A percentile compares a stretch with the other conserved stretches of the same genome.
Conservation (phyloP, 1,140 invertebrate genomes). For the Tribolium madens region DNA sequence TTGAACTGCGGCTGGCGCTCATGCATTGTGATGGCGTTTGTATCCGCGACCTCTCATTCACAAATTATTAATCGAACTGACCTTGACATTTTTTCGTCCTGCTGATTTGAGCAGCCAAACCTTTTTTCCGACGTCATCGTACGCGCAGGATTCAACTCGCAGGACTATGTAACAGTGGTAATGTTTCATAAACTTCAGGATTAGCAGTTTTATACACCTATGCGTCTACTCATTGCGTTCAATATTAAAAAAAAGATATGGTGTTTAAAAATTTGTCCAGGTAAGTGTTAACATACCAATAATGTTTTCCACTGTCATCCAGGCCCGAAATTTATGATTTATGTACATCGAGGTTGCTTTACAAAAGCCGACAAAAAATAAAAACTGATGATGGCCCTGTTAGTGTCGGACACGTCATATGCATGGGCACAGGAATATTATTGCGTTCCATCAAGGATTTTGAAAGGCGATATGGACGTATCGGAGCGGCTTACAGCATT, state of each 20-base stretch:
- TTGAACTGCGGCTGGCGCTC: conserved; percentile 52
- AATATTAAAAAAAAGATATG: conserved; percentile 41
- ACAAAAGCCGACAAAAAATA: conserved; percentile 50
- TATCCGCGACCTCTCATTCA: conserved; percentile 58
- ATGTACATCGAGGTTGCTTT: conserved; percentile 55
- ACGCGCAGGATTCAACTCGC: conserved; percentile 44
- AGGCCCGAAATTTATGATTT: conserved; percentile 59
- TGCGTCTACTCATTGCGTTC: conserved; percentile 25
- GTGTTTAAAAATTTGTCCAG: conserved; percentile 47
- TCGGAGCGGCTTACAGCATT: conserved; percentile 32
- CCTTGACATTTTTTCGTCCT: conserved; percentile 62
- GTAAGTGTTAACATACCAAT: conserved; percentile 59
- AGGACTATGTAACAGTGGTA: conserved; percentile 40
- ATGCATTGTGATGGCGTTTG: conserved; percentile 12
- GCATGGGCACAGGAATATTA: conserved; percentile 46
- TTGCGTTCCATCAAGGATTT: conserved; percentile 39
- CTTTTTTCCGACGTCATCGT: conserved; percentile 52
- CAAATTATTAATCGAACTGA: conserved; percentile 64
- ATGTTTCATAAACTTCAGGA: conserved; percentile 45
- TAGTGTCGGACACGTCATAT: conserved; percentile 52
- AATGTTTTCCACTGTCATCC: conserved; percentile 58
- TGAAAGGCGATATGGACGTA: conserved; percentile 38
- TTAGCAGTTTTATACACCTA: conserved; percentile 50
- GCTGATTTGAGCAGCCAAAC: conserved; percentile 43
- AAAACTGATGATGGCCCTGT: conserved; percentile 54